Conservation (phyloP, 2,888 invertebrate species). For the Tetramorium bicarinatum region DNA sequence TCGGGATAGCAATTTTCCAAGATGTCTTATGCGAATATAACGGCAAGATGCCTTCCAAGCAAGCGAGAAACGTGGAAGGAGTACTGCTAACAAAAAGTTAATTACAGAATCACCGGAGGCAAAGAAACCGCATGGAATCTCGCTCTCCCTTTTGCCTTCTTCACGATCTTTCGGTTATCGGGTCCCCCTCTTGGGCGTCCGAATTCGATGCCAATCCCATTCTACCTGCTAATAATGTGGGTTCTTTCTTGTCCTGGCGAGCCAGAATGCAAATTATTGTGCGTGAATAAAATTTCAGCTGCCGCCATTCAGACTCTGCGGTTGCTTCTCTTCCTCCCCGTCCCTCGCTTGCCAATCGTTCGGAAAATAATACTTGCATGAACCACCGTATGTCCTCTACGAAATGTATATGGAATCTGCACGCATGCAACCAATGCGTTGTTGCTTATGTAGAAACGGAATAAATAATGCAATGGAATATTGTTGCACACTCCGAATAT, state of each 20-base stretch:
- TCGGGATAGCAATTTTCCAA: slow-evolving; percentile 4
- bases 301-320: slow-evolving; percentile 64
- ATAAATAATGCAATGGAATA: slow-evolving; percentile 3
- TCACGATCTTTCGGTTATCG: slow-evolving; percentile 57
- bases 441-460: slow-evolving; percentile 14
- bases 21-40: slow-evolving; percentile 13
- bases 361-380: slow-evolving; percentile 51
- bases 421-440: not conserved
- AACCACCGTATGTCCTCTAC: slow-evolving; percentile 12
- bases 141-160: slow-evolving; percentile 50
- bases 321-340: slow-evolving; percentile 41
- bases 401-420: slow-evolving; percentile 13
- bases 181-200: slow-evolving; percentile 30
- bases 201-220: slow-evolving; percentile 80
- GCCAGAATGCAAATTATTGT: slow-evolving; percentile 84
- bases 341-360: slow-evolving; percentile 16
- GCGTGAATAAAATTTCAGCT: slow-evolving; percentile 80
- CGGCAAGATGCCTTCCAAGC: not conserved
- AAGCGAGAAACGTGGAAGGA: slow-evolving; percentile 46
- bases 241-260: slow-evolving; percentile 81
- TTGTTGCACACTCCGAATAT: not conserved
- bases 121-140: slow-evolving; percentile 74
- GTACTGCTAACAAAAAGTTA: slow-evolving; percentile 79
- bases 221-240: slow-evolving; percentile 82
- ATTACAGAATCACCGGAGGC: slow-evolving; percentile 81